A percentile compares a stretch with the other conserved stretches of the same genome.
Conservation (phyloP, 1,140 invertebrate species). For the Zaprionus kolodkinae region DNA sequence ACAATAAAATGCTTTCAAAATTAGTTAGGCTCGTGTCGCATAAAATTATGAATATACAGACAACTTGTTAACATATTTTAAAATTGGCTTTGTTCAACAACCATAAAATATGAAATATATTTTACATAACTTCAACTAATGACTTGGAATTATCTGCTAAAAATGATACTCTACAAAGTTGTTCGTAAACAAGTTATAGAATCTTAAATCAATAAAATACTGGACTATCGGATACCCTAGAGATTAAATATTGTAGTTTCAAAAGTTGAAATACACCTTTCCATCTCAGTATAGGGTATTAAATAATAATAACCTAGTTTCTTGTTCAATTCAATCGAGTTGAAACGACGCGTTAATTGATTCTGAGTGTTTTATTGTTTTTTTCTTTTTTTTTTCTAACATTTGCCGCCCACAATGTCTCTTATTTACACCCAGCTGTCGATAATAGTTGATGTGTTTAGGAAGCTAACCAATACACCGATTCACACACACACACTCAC, state of each 20-base stretch:
- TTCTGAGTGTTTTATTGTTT: slow-evolving; percentile 42
- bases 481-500: not conserved
- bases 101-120: slow-evolving; percentile 1
- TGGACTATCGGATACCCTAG: not conserved
- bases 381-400: not conserved
- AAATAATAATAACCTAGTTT: slow-evolving; percentile 59
- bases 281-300: not conserved
- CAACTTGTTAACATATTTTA: not conserved
- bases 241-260: not conserved
- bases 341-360: slow-evolving; percentile 67
- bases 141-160: not conserved
- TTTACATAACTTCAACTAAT: not conserved
- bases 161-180: not conserved
- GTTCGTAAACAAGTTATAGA: not conserved
- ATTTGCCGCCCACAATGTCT: slow-evolving; percentile 55
- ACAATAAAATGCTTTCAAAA: slow-evolving; percentile 48
- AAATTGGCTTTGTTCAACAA: not conserved
- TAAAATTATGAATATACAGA: slow-evolving; percentile 46
- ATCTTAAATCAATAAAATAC: not conserved
- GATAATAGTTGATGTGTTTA: slow-evolving; percentile 36
- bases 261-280: not conserved
- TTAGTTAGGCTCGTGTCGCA: slow-evolving; percentile 60
- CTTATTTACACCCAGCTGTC: slow-evolving; percentile 22
- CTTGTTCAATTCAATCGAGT: slow-evolving; percentile 39
- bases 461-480: slow-evolving; percentile 15